These are phyloP conservation scores for Stichopus chloronotus DNA, from an alignment of 35 echinoderm and acorn worm genomes.

Conservation along the genomic window DNA sequence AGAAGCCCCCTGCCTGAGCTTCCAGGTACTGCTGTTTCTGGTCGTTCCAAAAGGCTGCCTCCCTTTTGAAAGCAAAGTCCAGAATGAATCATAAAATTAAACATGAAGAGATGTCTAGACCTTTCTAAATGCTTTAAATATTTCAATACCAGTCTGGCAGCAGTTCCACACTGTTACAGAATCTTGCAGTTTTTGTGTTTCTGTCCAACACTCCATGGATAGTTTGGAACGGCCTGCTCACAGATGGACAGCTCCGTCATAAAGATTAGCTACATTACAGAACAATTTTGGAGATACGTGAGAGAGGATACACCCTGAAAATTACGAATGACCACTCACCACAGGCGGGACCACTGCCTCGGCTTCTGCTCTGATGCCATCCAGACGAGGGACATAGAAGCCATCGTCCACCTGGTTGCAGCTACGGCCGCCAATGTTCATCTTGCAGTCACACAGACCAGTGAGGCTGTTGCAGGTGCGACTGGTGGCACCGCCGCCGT, in stretches of 20 bases:
- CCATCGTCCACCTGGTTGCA: constrained; percentile 65
- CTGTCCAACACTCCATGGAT: no score
- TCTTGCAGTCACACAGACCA: constrained; percentile 71
- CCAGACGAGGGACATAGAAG: constrained; percentile 80
- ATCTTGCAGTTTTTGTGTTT: no score
- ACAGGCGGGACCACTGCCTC: constrained; percentile 52
- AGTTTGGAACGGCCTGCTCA: not conserved
- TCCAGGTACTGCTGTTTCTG: not conserved
- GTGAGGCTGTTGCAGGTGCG: constrained; percentile 53
- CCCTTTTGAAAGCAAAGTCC: not conserved
- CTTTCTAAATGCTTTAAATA: no score
- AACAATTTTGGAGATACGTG: not conserved
- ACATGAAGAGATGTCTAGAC: no score
- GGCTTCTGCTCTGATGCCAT: constrained; percentile 73
- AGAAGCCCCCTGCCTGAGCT: constrained; percentile 76
- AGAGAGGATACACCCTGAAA: not conserved
- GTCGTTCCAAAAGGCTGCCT: not conserved
- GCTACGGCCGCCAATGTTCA: constrained; percentile 61
- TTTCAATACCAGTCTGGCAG: no score
- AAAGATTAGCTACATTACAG: not conserved
- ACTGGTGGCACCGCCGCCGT: constrained; percentile 65
- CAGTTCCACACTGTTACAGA: no score
- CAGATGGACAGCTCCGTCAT: not conserved
- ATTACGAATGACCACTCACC: constrained; percentile 44
- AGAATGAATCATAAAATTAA: no score